A percentile compares a stretch with the other conserved stretches of the same genome.
Evolutionary conservation across 2,888 invertebrate genomes (phyloP).

Genomic region (Morpho achilles): DNA sequence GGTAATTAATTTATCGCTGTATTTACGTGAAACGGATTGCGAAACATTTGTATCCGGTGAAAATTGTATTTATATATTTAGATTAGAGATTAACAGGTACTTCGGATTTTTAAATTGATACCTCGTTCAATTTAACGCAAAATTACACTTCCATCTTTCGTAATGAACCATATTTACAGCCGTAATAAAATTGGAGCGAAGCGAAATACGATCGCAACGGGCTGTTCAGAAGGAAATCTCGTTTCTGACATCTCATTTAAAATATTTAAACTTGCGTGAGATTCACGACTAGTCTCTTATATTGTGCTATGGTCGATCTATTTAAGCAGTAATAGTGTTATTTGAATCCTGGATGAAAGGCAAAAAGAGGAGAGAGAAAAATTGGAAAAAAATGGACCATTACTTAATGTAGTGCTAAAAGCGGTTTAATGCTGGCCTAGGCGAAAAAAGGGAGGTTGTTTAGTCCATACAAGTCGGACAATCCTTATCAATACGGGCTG

Average conservation of each 20-base stretch:
- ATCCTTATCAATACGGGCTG: no score
- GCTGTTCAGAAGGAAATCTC: slow-evolving; percentile 15
- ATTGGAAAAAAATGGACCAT: no score
- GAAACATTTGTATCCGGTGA: background rate
- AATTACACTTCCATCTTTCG: slow-evolving; percentile 23
- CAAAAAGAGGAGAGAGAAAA: no score
- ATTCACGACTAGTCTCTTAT: background rate
- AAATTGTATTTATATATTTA: slow-evolving; percentile 5
- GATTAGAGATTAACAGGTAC: slow-evolving; percentile 6
- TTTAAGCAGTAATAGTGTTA: background rate
- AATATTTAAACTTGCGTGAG: slow-evolving; percentile 16
- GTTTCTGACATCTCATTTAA: slow-evolving; percentile 22
- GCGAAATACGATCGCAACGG: slow-evolving; percentile 19
- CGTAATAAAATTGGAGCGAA: slow-evolving; percentile 22
- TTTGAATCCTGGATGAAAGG: no score
- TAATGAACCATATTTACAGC: slow-evolving; percentile 24
- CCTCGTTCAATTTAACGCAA: slow-evolving; percentile 10
- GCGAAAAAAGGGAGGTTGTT: no score
- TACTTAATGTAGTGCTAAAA: no score
- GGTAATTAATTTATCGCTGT: no score
- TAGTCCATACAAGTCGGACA: no score
- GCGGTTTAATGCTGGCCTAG: no score
- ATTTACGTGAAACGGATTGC: no score
- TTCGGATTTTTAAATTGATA: slow-evolving; percentile 9
- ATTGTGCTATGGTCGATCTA: no score